Conservation (phyloP, 1,140 invertebrate genomes). For the Antheraea pernyi region DNA sequence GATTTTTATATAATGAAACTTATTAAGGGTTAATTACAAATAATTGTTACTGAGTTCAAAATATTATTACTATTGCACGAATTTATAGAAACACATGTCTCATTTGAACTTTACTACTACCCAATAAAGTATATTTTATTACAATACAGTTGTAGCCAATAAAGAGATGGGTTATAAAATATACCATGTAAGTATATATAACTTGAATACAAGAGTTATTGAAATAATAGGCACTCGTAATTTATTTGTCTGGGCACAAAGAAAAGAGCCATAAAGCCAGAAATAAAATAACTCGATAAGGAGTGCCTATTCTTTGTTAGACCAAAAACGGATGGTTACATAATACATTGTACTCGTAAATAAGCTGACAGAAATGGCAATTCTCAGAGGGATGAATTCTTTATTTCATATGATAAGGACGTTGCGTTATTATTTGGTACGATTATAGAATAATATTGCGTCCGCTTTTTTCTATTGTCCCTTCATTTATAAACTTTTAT, state of each 20-base stretch:
- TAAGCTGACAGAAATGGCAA: not conserved
- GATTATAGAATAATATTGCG: not conserved
- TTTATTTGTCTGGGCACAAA: not conserved
- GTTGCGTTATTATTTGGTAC: not conserved
- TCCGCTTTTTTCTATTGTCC: not conserved
- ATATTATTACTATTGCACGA: too few relatives aligned
- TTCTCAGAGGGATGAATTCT: not conserved
- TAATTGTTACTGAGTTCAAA: too few relatives aligned
- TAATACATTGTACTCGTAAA: slow-evolving; percentile 1
- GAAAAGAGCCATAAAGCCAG: not conserved
- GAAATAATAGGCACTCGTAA: not conserved
- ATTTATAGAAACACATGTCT: too few relatives aligned
- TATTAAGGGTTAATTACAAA: too few relatives aligned
- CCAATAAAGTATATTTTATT: too few relatives aligned
- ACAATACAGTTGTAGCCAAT: too few relatives aligned
- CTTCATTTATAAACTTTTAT: not conserved
- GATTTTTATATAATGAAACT: too few relatives aligned
- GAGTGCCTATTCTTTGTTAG: not conserved
- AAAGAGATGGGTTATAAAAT: not conserved
- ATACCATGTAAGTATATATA: not conserved
- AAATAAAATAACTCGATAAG: slow-evolving; percentile 5
- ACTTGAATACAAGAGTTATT: not conserved
- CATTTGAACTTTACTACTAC: too few relatives aligned
- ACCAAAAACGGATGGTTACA: not conserved
- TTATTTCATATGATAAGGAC: not conserved